Conservation (phyloP, 2,113 vertebrate genomes). For the Eretmochelys imbricata region DNA sequence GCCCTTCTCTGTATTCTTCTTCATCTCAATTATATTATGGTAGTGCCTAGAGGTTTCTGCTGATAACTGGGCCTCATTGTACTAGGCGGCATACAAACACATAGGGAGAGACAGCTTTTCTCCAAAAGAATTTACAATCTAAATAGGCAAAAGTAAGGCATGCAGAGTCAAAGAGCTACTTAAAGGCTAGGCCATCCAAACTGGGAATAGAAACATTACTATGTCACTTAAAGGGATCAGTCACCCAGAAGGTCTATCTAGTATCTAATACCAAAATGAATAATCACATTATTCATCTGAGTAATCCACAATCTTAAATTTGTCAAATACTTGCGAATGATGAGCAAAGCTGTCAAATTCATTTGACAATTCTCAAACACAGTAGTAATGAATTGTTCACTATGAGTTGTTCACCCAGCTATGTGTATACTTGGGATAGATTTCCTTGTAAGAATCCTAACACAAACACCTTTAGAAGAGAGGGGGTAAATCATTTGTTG, state of each 20-base stretch:
- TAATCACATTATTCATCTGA: neutral
- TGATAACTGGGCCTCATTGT: neutral
- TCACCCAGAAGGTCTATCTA: neutral
- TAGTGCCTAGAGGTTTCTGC: neutral
- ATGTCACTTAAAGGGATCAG: neutral
- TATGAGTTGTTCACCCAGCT: rapidly evolving
- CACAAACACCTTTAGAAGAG: neutral
- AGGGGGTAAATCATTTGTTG: rapidly evolving
- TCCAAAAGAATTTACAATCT: neutral
- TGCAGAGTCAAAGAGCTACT: neutral
- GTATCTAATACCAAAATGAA: neutral
- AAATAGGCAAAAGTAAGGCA: neutral
- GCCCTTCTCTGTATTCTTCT: rapidly evolving
- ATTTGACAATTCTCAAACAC: neutral
- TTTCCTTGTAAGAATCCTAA: neutral
- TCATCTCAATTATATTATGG: neutral
- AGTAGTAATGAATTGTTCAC: neutral
- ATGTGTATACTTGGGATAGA: neutral
- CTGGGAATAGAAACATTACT: neutral
- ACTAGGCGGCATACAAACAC: rapidly evolving
- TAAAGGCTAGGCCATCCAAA: neutral
- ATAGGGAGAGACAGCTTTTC: neutral
- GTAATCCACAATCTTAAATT: neutral
- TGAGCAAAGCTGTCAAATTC: neutral
- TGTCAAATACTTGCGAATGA: neutral